Conservation (phyloP, 2,113 vertebrate species). For the Halcyon malimbica region DNA sequence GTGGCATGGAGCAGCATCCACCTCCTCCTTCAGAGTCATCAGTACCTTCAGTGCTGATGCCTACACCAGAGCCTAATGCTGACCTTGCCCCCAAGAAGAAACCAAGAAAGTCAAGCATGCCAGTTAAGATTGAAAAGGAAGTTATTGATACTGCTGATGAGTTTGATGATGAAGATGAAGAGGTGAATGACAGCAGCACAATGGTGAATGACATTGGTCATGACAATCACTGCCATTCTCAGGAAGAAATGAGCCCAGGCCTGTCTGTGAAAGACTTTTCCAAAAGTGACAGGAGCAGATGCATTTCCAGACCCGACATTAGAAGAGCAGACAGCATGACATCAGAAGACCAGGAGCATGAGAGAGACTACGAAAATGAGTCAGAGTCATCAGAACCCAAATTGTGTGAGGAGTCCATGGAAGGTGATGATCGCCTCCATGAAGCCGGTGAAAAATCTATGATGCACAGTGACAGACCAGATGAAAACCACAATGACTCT, state of each 20-base stretch:
- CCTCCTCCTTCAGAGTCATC: conserved; percentile 83
- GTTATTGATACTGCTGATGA: conserved; percentile 94
- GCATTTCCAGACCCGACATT: conserved; percentile 85
- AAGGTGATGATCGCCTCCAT: conserved; percentile 83
- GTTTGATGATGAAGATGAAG: conserved; percentile 94
- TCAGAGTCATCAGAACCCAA: conserved; percentile 96
- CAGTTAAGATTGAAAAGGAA: conserved; percentile 99
- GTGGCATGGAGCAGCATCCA: conserved; percentile 82
- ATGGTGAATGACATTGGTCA: conserved; percentile 88
- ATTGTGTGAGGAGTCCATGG: conserved; percentile 91
- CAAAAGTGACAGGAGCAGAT: conserved; percentile 84
- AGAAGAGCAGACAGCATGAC: conserved; percentile 94
- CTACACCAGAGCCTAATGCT: conserved; percentile 76
- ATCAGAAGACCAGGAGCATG: conserved; percentile 96
- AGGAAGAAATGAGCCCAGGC: conserved; percentile 94
- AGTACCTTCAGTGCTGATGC: conserved; percentile 78
- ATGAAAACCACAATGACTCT: conserved; percentile 86
- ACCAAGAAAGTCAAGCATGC: conserved; percentile 98
- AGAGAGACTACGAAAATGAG: conserved; percentile 97
- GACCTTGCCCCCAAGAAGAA: conserved; percentile 97
- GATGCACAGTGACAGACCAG: conserved; percentile 81
- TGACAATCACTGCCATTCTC: conserved; percentile 93
- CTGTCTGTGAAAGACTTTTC: conserved; percentile 91
- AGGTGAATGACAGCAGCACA: conserved; percentile 80
- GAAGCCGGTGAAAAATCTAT: conserved; percentile 77